Conservation (phyloP, 2,888 invertebrate genomes). For the Diogma glabrata region DNA sequence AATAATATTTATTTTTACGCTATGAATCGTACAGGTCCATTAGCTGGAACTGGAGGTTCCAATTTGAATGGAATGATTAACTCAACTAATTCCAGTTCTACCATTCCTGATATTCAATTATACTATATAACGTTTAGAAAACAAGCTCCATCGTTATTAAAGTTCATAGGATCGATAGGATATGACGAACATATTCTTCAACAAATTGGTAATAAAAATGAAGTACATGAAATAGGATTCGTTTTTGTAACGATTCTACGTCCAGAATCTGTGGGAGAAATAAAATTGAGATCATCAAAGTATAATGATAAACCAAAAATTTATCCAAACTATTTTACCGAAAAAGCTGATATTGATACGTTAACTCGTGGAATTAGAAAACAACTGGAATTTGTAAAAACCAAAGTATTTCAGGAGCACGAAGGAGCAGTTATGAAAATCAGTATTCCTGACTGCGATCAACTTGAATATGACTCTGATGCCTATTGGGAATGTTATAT, state of each 20-base stretch:
- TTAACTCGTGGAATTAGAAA: slow-evolving; percentile 29
- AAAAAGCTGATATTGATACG: slow-evolving; percentile 35
- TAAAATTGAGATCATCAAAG: slow-evolving; percentile 40
- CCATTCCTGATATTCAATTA: slow-evolving; percentile 41
- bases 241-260: slow-evolving; percentile 26
- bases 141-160: slow-evolving; percentile 24
- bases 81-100: slow-evolving; percentile 25
- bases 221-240: neutral
- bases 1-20: slow-evolving; percentile 37
- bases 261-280: slow-evolving; percentile 36
- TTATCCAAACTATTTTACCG: slow-evolving; percentile 42
- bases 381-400: slow-evolving; percentile 31
- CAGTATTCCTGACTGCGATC: slow-evolving; percentile 68
- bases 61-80: slow-evolving; percentile 24
- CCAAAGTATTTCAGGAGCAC: slow-evolving; percentile 33
- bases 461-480: slow-evolving; percentile 54
- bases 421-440: slow-evolving; percentile 44
- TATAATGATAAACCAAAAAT: slow-evolving; percentile 43
- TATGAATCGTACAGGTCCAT: slow-evolving; percentile 38
- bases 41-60: slow-evolving; percentile 32
- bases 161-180: slow-evolving; percentile 22
- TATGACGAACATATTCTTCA: slow-evolving; percentile 8
- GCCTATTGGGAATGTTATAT: slow-evolving; percentile 80
- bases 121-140: slow-evolving; percentile 32
- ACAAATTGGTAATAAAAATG: neutral